Evolutionary conservation across 2,888 invertebrate species (phyloP).

Genomic region (Zaprionus obscuricornis): DNA sequence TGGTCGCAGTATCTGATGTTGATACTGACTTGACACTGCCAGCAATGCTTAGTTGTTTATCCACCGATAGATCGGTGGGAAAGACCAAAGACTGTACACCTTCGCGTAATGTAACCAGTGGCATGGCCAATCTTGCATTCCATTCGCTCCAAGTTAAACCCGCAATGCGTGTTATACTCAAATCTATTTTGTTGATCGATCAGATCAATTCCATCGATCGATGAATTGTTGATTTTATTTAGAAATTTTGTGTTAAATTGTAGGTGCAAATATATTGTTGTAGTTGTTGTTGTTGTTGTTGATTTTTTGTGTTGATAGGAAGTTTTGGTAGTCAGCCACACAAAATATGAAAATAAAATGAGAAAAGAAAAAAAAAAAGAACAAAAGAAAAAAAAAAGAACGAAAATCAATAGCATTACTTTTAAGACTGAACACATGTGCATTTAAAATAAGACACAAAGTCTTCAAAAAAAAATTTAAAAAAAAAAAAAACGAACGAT

Average conservation of each 20-base stretch:
- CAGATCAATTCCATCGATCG: neutral
- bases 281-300: constrained; percentile 32
- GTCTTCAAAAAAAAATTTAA: constrained; percentile 23
- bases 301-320: constrained; percentile 35
- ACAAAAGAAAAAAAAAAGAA: constrained; percentile 75
- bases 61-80: constrained; percentile 83
- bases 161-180: constrained; percentile 89
- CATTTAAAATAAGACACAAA: too few species aligned
- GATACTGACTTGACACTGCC: too few species aligned
- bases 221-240: constrained; percentile 7
- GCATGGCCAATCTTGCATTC: constrained; percentile 90
- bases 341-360: constrained; percentile 78
- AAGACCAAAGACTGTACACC: constrained; percentile 83
- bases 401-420: constrained; percentile 76
- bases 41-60: constrained; percentile 65
- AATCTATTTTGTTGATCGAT: constrained; percentile 84
- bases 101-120: constrained; percentile 87
- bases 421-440: constrained; percentile 64
- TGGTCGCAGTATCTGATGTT: constrained; percentile 29
- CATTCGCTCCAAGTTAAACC: constrained; percentile 89
- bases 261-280: constrained; percentile 36
- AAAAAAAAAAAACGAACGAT: constrained; percentile 23
- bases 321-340: constrained; percentile 57
- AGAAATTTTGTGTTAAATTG: constrained; percentile 36
- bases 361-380: constrained; percentile 70